A percentile compares a stretch with the other conserved stretches of the same genome.
These are phyloP conservation scores for Spodoptera exigua DNA, from an alignment of 2,888 invertebrate species.

Conservation along the genomic window DNA sequence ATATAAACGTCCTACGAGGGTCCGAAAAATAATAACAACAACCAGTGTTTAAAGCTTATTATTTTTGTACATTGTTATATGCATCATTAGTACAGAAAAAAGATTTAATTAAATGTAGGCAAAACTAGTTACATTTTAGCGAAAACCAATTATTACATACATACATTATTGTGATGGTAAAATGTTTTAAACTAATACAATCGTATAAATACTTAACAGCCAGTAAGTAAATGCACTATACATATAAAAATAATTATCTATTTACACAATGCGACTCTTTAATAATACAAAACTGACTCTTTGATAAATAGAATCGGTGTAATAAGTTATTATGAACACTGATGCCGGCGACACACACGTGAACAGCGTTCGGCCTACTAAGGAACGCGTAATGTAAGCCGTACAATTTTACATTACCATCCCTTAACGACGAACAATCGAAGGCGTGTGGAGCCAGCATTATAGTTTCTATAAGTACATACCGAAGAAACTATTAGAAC, in stretches of 20 bases:
- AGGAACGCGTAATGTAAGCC: constrained; percentile 17
- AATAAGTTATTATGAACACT: constrained; percentile 75
- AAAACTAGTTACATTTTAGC: constrained; percentile 69
- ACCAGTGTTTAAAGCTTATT: constrained; percentile 85
- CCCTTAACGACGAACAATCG: constrained; percentile 30
- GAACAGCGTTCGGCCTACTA: constrained; percentile 13
- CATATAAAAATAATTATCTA: constrained; percentile 78
- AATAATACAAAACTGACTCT: constrained; percentile 66
- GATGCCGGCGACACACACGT: constrained; percentile 44
- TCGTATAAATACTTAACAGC: constrained; percentile 84
- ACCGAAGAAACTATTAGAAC: constrained; percentile 65
- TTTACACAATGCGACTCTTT: constrained; percentile 76
- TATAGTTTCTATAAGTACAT: constrained; percentile 68
- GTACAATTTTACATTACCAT: constrained; percentile 16
- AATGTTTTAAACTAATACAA: constrained; percentile 66
- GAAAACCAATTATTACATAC: constrained; percentile 64
- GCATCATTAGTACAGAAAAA: constrained; percentile 81
- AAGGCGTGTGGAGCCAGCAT: constrained; percentile 44
- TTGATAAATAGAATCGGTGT: constrained; percentile 69
- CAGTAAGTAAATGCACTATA: constrained; percentile 86
- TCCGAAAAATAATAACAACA: constrained; percentile 60
- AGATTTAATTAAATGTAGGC: constrained; percentile 61
- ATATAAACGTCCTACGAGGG: too few relatives aligned
- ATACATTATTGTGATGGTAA: constrained; percentile 70
- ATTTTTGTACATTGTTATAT: constrained; percentile 87